A percentile compares a stretch with the other conserved stretches of the same genome.
Conservation (phyloP, 2,888 invertebrate genomes). For the Apamea monoglypha region DNA sequence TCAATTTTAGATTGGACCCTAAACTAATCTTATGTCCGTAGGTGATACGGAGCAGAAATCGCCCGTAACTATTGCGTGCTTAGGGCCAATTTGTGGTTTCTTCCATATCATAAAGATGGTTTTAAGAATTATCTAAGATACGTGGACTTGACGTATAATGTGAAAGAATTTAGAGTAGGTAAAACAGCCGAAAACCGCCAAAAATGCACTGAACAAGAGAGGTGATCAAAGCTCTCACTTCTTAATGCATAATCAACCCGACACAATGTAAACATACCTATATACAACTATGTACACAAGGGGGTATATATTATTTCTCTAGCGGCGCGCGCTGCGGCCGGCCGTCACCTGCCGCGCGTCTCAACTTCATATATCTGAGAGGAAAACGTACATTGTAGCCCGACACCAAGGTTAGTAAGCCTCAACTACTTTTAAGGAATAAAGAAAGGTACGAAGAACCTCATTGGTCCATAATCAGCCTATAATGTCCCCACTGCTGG, state of each 20-base stretch:
- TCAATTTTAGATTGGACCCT: too few species aligned
- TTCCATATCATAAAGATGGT: neutral
- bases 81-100: neutral
- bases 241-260: too few species aligned
- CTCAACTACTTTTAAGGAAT: constrained; percentile 2
- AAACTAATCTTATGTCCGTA: too few species aligned
- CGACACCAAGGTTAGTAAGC: constrained; percentile 71
- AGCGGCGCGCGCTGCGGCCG: constrained; percentile 78
- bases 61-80: too few species aligned
- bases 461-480: neutral
- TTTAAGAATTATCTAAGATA: neutral
- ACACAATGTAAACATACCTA: constrained; percentile 89
- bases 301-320: constrained; percentile 81
- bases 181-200: neutral
- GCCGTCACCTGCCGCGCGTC: constrained; percentile 84
- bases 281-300: constrained; percentile 86
- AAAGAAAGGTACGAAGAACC: neutral
- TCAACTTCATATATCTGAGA: constrained; percentile 85
- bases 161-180: neutral
- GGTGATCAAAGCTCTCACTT: too few species aligned
- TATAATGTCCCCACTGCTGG: too few species aligned
- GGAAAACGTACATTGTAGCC: constrained; percentile 70
- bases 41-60: too few species aligned
- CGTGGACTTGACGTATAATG: neutral
- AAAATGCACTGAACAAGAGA: neutral